Base-by-base conservation (phyloP, 2,888 invertebrate genomes). In the Chaetogeoica ovagalla region DNA sequence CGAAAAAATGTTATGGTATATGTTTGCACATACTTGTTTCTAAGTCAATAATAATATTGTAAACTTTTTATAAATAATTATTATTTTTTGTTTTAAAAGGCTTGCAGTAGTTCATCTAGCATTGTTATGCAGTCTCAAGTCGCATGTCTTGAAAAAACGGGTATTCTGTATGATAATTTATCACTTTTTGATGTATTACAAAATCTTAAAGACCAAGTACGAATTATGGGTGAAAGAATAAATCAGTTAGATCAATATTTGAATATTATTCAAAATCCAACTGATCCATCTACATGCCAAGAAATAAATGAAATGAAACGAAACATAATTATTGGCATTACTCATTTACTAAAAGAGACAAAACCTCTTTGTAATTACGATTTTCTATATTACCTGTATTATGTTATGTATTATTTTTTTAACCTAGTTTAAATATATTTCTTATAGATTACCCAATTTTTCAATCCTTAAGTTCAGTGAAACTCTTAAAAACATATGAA, bases 381-480 rank as follows among this genome's bases (percentile, higher is more conserved):
- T 48, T 13, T 30, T 30, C 30, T 30, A 48, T 11, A 48, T 48
- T 48, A 11, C 11, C 13, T 48, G 13, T 48, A 52, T 62, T 11
- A 7, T 19, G n/a, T 68, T 11, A 21, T 23, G 21, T 60, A 57
- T 17, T 39, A 21, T 13, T 48, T 48, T 13, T 8, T 57, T n/a
- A 21, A 43, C 15, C 37, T 30, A 30, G 59, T 76, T 63, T 37
- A 74, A 30, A n/a, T 62, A 15, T 37, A n/a, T 79, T 65, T 55
- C 13, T 71, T 43, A 23, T 21, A 79, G 79, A 57, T 63, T 79
- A 79, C 2, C 79, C 79, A 30, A 23, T 15, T 62, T 79, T 57
- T n/a, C 79, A 79, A 71, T 71, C 55, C 57, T 15, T 79, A 37
- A 65, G 63, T 79, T 79, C 79, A 63, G 52, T 79, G 15, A 71